Evolutionary conservation across 2,888 invertebrate species (phyloP).

Genomic region (Crossocerus cetratus): DNA sequence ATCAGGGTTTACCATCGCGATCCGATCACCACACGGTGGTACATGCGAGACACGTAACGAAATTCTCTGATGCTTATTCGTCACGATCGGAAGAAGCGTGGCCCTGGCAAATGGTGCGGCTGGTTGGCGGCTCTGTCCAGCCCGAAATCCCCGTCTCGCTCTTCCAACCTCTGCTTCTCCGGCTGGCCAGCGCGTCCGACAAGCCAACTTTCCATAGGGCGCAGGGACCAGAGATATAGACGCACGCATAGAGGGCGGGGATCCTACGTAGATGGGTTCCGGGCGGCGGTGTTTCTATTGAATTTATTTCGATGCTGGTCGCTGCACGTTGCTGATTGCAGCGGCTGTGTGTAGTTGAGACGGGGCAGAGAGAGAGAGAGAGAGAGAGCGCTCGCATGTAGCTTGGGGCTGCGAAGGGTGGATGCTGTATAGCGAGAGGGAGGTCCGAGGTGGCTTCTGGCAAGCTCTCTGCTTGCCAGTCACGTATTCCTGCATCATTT

Average conservation of each 20-base stretch:
- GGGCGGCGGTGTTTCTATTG: conserved; percentile 58
- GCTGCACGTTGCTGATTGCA: conserved; percentile 69
- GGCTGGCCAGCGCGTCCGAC: too few relatives aligned
- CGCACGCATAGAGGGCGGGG: neutral
- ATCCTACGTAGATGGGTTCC: conserved; percentile 25
- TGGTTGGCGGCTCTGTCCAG: neutral
- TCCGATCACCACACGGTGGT: neutral
- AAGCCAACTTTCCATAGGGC: neutral
- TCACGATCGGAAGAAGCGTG: neutral
- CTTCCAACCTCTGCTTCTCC: neutral
- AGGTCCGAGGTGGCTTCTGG: conserved; percentile 28
- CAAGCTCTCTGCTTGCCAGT: conserved; percentile 66
- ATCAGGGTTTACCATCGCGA: too few relatives aligned
- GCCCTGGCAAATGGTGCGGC: neutral
- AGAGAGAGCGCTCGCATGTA: conserved; percentile 46
- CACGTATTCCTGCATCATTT: conserved; percentile 76
- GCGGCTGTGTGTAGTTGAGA: conserved; percentile 35
- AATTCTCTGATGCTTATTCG: too few relatives aligned
- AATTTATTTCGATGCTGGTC: conserved; percentile 65
- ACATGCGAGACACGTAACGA: too few relatives aligned
- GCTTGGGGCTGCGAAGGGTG: conserved; percentile 48
- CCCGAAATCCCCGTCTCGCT: neutral
- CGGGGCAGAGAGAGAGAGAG: too few relatives aligned
- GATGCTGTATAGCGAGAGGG: conserved; percentile 23
- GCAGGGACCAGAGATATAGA: too few relatives aligned